Conservation (phyloP, 2,113 vertebrate species). For the Dasyurus viverrinus region DNA sequence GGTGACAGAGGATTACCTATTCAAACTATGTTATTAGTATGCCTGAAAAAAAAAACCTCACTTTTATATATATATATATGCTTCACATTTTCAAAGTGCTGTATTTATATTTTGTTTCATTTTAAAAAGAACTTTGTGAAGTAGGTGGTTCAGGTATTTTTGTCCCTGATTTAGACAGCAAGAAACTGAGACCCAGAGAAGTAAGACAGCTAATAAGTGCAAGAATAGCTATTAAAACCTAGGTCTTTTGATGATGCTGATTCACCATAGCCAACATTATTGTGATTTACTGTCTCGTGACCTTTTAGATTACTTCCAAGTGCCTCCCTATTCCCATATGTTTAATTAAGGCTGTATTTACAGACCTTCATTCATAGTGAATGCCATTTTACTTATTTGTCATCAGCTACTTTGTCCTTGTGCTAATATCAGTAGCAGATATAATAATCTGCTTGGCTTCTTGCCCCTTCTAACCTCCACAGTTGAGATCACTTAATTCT, state of each 20-base stretch:
- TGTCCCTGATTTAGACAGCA: not conserved
- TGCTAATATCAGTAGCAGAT: not conserved
- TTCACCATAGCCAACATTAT: not conserved
- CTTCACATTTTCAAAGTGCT: not conserved
- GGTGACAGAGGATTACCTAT: not conserved
- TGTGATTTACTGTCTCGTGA: not conserved
- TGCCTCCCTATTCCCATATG: not conserved
- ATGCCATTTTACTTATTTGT: not conserved
- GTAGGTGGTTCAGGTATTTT: not conserved
- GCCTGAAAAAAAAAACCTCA: not conserved
- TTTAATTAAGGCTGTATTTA: not conserved
- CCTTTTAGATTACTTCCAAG: not conserved
- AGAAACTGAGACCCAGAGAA: not conserved
- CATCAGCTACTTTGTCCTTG: not conserved
- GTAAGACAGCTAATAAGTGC: not conserved
- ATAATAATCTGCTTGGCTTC: not conserved
- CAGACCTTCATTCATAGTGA: not conserved
- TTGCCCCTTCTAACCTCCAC: not conserved
- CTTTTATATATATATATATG: not conserved
- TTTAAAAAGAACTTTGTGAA: not conserved
- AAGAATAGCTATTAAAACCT: not conserved
- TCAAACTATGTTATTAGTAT: not conserved
- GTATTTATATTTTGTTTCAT: not conserved
- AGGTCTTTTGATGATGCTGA: not conserved
- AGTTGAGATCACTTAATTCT: not conserved